A percentile compares a stretch with the other conserved stretches of the same genome.
Evolutionary conservation across 92 coral and sea anemone genomes (phyloP).

Genomic region (Heliopora coerulea): DNA sequence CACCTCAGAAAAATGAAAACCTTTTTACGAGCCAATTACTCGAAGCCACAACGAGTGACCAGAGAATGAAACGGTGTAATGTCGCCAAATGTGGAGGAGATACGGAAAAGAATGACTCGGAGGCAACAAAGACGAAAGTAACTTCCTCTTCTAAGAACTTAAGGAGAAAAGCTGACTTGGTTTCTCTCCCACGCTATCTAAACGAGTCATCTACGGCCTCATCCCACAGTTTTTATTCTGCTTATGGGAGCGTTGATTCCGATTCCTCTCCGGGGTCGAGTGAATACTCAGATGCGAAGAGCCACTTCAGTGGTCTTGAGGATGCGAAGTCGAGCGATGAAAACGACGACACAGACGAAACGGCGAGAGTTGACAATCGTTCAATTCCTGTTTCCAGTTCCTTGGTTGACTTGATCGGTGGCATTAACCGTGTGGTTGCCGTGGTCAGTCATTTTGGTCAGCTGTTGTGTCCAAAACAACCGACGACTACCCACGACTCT

Average conservation of each 20-base stretch:
- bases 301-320: conserved; percentile 6
- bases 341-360: conserved; percentile 25
- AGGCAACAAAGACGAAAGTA: neutral
- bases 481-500: conserved; percentile 7
- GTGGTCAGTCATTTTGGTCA: conserved; percentile 81
- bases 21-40: no score
- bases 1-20: neutral
- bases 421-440: conserved; percentile 71
- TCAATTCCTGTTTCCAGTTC: conserved; percentile 77
- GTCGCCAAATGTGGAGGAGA: neutral
- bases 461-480: conserved; percentile 67
- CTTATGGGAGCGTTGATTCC: neutral
- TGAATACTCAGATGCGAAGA: conserved; percentile 22
- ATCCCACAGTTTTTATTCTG: neutral
- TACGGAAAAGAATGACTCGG: neutral
- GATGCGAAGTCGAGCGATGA: conserved; percentile 43
- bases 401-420: conserved; percentile 75
- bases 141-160: neutral
- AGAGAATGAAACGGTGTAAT: neutral
- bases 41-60: neutral
- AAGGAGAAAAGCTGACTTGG: neutral
- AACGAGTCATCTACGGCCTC: neutral
- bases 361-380: conserved; percentile 1
- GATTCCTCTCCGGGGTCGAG: neutral
- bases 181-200: neutral